A percentile compares a stretch with the other conserved stretches of the same genome.
These are phyloP conservation scores for Rhea pennata DNA, from an alignment of 2,113 vertebrate species.

Conservation along the genomic window DNA sequence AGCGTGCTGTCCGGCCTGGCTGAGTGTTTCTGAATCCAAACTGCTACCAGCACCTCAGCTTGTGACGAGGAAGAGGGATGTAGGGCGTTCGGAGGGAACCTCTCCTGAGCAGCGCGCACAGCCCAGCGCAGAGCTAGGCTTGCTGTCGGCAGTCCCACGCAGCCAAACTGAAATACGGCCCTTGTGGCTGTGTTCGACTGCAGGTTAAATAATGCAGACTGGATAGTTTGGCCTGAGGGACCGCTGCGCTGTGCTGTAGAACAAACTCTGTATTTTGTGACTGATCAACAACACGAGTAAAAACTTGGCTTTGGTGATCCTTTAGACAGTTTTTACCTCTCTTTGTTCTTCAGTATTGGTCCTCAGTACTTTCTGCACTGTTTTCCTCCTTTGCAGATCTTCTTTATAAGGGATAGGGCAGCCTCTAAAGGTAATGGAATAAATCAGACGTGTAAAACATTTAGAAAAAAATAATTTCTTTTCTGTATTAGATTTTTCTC, in stretches of 20 bases:
- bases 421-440: not conserved
- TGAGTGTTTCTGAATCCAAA: not conserved
- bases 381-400: not conserved
- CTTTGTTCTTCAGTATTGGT: slow-evolving; percentile 30
- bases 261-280: not conserved
- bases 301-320: not conserved
- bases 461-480: not conserved
- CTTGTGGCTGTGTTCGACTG: not conserved
- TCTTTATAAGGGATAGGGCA: not conserved
- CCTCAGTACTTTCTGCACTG: not conserved
- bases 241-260: not conserved
- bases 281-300: not conserved
- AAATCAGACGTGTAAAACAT: not conserved
- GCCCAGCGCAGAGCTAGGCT: not conserved
- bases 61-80: not conserved
- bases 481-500: not conserved
- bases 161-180: not conserved
- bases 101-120: not conserved
- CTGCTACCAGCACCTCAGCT: not conserved
- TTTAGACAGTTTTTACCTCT: not conserved
- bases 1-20: not conserved
- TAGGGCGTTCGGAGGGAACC: not conserved
- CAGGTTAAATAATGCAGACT: not conserved
- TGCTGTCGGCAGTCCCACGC: not conserved
- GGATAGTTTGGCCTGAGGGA: not conserved